Evolutionary conservation across 2,888 invertebrate genomes (phyloP).

Genomic region (Apotomis turbidana): DNA sequence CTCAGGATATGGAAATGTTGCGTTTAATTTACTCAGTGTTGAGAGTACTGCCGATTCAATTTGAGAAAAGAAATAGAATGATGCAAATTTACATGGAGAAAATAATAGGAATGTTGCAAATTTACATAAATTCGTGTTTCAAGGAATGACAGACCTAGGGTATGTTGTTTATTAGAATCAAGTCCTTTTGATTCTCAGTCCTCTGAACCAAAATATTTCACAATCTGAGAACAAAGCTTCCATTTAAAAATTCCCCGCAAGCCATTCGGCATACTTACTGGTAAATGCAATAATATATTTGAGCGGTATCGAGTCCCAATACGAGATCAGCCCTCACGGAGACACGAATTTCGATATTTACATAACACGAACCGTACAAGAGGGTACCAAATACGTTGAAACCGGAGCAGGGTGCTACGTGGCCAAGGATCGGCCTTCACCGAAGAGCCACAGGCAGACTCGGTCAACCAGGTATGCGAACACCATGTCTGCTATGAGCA

Average conservation of each 20-base stretch:
- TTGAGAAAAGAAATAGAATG: too few relatives aligned
- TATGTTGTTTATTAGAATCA: too few relatives aligned
- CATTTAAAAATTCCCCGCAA: background rate
- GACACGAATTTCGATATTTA: slow-evolving; percentile 30
- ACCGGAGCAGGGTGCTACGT: slow-evolving; percentile 45
- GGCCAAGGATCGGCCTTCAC: slow-evolving; percentile 87
- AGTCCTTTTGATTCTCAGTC: too few relatives aligned
- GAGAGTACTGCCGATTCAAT: too few relatives aligned
- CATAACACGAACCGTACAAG: slow-evolving; percentile 29
- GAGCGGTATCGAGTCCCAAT: slow-evolving; percentile 54
- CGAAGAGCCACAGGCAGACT: slow-evolving; percentile 92
- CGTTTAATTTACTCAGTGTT: too few relatives aligned
- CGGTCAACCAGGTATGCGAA: slow-evolving; percentile 94
- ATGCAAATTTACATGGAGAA: too few relatives aligned
- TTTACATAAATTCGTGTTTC: too few relatives aligned
- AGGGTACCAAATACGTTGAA: slow-evolving; percentile 27
- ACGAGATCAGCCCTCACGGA: slow-evolving; percentile 17
- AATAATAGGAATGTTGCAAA: too few relatives aligned
- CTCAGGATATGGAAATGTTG: too few relatives aligned
- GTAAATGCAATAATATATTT: slow-evolving; percentile 66
- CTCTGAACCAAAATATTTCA: too few relatives aligned
- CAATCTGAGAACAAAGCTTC: too few relatives aligned
- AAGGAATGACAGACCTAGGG: too few relatives aligned
- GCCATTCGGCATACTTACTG: slow-evolving; percentile 17
- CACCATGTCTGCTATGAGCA: slow-evolving; percentile 93